phyloP scores from a whole-genome alignment of 2,888 invertebrate species.

The Vandiemenella viatica region DNA sequence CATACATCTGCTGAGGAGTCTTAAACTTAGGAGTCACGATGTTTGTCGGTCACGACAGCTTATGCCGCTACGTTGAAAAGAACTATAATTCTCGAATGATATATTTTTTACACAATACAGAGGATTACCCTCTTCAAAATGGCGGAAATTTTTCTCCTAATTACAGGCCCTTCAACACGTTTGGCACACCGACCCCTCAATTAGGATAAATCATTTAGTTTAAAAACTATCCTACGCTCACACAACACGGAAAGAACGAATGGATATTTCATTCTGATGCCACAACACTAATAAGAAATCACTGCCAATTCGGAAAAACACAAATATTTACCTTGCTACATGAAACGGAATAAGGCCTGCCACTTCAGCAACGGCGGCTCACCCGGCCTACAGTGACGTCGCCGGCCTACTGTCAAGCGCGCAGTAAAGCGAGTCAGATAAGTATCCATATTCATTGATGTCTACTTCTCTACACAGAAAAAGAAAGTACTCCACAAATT shows the following conservation, averaged over 20 bases:
- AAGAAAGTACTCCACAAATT: no score
- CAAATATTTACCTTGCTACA: constrained; percentile 30
- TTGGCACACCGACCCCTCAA: constrained; percentile 15
- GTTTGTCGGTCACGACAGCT: background rate
- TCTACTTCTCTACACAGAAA: no score
- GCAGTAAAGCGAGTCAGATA: no score
- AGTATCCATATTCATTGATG: no score
- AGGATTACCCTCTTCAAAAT: constrained; percentile 16
- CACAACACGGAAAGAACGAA: background rate
- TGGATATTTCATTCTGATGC: background rate
- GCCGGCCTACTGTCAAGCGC: constrained; percentile 25
- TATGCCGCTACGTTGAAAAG: background rate
- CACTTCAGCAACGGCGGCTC: constrained; percentile 19
- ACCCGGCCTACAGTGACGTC: constrained; percentile 21
- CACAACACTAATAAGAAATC: background rate
- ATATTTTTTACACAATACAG: constrained; percentile 4
- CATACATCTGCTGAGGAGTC: constrained; percentile 4
- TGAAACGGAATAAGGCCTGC: constrained; percentile 20
- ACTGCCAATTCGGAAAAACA: constrained; percentile 9
- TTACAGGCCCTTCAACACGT: constrained; percentile 12
- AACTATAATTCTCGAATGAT: background rate
- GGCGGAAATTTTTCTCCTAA: constrained; percentile 17
- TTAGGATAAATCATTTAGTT: constrained; percentile 5
- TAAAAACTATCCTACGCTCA: background rate
- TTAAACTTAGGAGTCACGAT: no score